Conservation (phyloP, 2,113 vertebrate genomes). For the Sapayoa aenigma region DNA sequence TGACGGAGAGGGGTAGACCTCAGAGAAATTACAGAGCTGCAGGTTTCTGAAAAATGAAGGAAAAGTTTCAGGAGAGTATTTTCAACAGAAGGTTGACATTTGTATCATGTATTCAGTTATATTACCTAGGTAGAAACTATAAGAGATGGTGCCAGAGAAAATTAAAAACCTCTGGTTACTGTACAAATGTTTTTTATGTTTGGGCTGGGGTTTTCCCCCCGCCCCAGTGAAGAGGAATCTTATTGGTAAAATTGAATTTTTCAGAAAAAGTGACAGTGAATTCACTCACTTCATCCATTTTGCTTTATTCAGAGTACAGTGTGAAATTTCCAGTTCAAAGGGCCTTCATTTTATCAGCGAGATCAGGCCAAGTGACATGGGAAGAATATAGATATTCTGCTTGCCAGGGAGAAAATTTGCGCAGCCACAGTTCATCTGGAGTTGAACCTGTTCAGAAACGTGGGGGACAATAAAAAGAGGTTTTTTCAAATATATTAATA, state of each 20-base stretch:
- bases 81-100: background rate
- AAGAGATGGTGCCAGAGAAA: background rate
- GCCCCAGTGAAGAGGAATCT: background rate
- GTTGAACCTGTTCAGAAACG: background rate
- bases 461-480: background rate
- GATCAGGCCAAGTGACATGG: background rate
- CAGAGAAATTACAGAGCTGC: background rate
- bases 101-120: accelerated
- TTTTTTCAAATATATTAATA: background rate
- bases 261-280: background rate
- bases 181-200: background rate
- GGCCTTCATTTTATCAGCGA: background rate
- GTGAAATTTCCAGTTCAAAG: background rate
- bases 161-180: background rate
- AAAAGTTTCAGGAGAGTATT: background rate
- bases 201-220: background rate
- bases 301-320: background rate
- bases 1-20: background rate
- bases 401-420: background rate
- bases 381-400: background rate
- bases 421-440: background rate
- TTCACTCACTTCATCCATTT: background rate
- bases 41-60: background rate
- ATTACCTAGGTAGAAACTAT: background rate
- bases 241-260: background rate